Percentiles rank a stretch among this genome's conserved stretches.
phyloP scores from a whole-genome alignment of 2,888 invertebrate species.

The Caenorhabditis sp. region DNA sequence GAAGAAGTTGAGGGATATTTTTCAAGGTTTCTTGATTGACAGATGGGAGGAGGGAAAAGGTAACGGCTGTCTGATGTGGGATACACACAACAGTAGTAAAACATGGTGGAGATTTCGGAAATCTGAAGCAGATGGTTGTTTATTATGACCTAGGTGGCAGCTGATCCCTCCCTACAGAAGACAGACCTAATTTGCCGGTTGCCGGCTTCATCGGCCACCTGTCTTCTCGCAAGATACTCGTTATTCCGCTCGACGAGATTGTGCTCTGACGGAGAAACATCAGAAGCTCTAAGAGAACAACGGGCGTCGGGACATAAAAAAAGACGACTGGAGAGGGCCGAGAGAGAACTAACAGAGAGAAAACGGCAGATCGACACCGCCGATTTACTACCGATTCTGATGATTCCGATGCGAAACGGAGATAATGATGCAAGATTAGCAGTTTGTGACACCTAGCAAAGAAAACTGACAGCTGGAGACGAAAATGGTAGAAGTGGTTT shows the following conservation, averaged over 20 bases:
- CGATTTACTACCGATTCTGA: conserved; percentile 51
- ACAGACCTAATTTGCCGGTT: conserved; percentile 56
- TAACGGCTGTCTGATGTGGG: conserved; percentile 20
- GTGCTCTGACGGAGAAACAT: conserved; percentile 20
- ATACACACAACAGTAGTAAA: conserved; percentile 19
- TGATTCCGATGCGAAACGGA: conserved; percentile 41
- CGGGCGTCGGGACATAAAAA: conserved; percentile 29
- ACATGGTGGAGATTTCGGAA: conserved; percentile 43
- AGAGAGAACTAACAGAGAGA: conserved; percentile 21
- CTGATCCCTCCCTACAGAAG: conserved; percentile 31
- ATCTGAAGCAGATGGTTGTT: conserved; percentile 48
- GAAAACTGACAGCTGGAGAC: conserved; percentile 27
- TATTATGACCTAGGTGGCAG: conserved; percentile 59
- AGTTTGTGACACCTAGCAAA: conserved; percentile 35
- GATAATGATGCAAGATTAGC: conserved; percentile 61
- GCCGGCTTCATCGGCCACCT: conserved; percentile 50
- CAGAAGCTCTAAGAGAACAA: conserved; percentile 61
- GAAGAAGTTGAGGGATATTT: conserved; percentile 2
- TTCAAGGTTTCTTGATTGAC: conserved; percentile 27
- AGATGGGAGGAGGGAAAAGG: not conserved
- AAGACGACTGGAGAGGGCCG: conserved; percentile 28
- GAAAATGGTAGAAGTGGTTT: not conserved
- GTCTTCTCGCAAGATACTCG: conserved; percentile 36
- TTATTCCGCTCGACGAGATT: conserved; percentile 53
- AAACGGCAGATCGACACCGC: conserved; percentile 29